Evolutionary conservation across 1,140 invertebrate species (phyloP).

Genomic region (Zaprionus lachaisei): DNA sequence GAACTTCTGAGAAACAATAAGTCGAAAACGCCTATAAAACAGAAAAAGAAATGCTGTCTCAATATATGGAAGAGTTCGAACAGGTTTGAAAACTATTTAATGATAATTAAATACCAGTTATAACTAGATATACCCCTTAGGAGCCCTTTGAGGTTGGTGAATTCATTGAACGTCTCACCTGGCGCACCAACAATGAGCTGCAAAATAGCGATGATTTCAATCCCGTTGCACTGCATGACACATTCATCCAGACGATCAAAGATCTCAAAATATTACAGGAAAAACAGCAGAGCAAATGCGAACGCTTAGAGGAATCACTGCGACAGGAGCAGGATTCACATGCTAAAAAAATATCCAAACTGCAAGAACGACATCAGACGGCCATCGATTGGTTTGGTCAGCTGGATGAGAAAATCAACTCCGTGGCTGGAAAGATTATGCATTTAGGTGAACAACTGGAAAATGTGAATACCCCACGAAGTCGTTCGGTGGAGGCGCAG

Average conservation of each 20-base stretch:
- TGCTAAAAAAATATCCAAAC: constrained; percentile 91
- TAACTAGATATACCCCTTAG: constrained; percentile 83
- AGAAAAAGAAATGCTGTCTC: constrained; percentile 88
- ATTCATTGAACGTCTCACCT: constrained; percentile 98
- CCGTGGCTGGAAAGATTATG: constrained; percentile 98
- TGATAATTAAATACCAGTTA: background rate
- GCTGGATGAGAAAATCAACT: constrained; percentile 97
- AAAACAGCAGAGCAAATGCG: constrained; percentile 94
- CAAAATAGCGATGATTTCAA: constrained; percentile 90
- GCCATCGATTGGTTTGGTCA: constrained; percentile 95
- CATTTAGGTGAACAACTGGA: constrained; percentile 99
- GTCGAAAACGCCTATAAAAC: constrained; percentile 55
- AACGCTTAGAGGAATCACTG: constrained; percentile 92
- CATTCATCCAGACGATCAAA: constrained; percentile 96
- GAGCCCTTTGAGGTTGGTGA: constrained; percentile 98
- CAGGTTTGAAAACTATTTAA: constrained; percentile 85
- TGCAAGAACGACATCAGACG: constrained; percentile 92
- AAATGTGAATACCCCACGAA: constrained; percentile 97
- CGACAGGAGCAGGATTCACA: constrained; percentile 95
- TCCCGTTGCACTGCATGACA: constrained; percentile 93
- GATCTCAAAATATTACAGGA: constrained; percentile 91
- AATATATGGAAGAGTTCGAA: constrained; percentile 93
- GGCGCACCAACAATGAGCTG: constrained; percentile 94
- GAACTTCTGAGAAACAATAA: constrained; percentile 17
- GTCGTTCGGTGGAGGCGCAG: constrained; percentile 97